A percentile compares a stretch with the other conserved stretches of the same genome.
Evolutionary conservation across 2,797 vertebrate species (phyloP).

Genomic region (Chromis chromis): DNA sequence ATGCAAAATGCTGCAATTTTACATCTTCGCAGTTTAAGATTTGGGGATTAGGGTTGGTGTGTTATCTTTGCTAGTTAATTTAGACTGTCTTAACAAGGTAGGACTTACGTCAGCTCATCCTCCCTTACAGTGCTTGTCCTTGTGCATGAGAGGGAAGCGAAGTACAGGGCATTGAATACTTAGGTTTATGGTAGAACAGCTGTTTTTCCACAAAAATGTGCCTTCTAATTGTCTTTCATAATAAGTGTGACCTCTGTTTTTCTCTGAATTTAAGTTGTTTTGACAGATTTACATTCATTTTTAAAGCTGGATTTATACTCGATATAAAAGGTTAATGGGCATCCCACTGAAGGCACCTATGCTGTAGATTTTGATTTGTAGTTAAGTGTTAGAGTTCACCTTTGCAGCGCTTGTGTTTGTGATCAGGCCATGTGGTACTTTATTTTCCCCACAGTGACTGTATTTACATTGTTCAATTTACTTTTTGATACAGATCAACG

Average conservation of each 20-base stretch:
- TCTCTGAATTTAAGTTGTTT: neutral
- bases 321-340: neutral
- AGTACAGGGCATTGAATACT: neutral
- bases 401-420: neutral
- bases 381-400: neutral
- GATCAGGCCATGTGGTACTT: neutral
- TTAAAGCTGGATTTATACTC: neutral
- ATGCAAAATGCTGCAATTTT: slow-evolving; percentile 14
- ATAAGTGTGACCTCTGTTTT: neutral
- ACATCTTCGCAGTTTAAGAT: neutral
- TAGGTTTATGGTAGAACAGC: neutral
- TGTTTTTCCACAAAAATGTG: neutral
- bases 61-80: slow-evolving; percentile 8
- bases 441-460: neutral
- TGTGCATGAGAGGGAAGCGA: neutral
- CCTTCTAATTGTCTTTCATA: neutral
- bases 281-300: neutral
- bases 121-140: slow-evolving; percentile 11
- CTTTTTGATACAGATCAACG: neutral
- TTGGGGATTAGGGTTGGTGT: slow-evolving; percentile 9
- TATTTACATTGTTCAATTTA: neutral
- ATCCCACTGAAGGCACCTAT: neutral
- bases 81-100: slow-evolving; percentile 16
- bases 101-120: neutral
- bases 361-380: neutral